A percentile compares a stretch with the other conserved stretches of the same genome.
These are phyloP conservation scores for Antheraea pernyi DNA, from an alignment of 1,140 invertebrate species.

Conservation along the genomic window DNA sequence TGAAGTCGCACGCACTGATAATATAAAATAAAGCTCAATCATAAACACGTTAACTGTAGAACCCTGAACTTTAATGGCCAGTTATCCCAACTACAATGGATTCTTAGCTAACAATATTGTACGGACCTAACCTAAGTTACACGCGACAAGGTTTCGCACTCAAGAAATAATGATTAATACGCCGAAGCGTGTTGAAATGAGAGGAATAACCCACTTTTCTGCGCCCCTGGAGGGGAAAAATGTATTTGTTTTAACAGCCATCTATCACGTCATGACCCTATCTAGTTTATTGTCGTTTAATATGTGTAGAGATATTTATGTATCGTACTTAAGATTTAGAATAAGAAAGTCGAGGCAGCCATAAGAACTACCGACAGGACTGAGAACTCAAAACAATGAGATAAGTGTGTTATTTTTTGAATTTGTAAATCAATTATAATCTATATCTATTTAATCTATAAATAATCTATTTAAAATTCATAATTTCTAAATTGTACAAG, in stretches of 20 bases:
- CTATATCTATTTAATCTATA: no score
- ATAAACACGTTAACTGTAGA: neutral
- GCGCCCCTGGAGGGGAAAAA: slow-evolving; percentile 20
- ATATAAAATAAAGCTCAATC: neutral
- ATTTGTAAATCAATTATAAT: no score
- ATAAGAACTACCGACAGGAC: no score
- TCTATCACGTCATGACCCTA: slow-evolving; percentile 23
- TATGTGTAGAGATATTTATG: slow-evolving; percentile 15
- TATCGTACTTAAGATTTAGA: neutral
- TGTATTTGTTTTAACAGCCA: slow-evolving; percentile 34
- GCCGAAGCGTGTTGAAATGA: slow-evolving; percentile 33
- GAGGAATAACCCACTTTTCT: slow-evolving; percentile 27
- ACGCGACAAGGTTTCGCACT: slow-evolving; percentile 64
- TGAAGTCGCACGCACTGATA: no score
- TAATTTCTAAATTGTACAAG: no score
- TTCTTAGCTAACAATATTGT: slow-evolving; percentile 12
- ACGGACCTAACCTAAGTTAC: slow-evolving; percentile 20
- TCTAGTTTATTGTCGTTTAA: slow-evolving; percentile 17
- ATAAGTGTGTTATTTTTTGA: no score
- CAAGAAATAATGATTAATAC: slow-evolving; percentile 59
- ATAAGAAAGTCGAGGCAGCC: no score
- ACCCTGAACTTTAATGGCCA: neutral
- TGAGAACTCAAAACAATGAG: no score
- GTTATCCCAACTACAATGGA: slow-evolving; percentile 12
- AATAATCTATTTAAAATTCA: no score